Conservation (phyloP, 2,113 vertebrate species). For the Plestiodon gilberti region DNA sequence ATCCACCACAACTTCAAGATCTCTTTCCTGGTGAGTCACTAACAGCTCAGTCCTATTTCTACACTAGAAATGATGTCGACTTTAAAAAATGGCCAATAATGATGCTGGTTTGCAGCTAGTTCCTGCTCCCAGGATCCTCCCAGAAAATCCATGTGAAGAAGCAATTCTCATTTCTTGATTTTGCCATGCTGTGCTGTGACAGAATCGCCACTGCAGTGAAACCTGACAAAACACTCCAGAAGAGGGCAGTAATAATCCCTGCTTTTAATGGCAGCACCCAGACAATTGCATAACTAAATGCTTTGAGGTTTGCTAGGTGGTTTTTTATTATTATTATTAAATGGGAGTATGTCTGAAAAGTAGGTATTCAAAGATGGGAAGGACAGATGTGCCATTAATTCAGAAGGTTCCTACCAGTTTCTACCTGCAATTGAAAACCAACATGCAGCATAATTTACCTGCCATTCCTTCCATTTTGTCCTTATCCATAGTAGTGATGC, state of each 20-base stretch:
- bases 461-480: background rate
- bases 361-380: background rate
- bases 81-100: background rate
- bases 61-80: background rate
- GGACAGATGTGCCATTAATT: background rate
- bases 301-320: background rate
- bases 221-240: background rate
- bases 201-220: background rate
- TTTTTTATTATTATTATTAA: background rate
- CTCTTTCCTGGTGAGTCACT: no score
- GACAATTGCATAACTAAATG: background rate
- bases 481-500: background rate
- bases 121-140: background rate
- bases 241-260: background rate
- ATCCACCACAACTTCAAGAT: no score
- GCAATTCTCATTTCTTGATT: background rate
- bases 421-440: conserved; percentile 14
- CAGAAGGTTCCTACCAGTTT: conserved; percentile 8
- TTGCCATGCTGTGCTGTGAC: background rate
- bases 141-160: no score
- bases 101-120: background rate
- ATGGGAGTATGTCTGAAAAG: background rate
- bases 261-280: background rate
- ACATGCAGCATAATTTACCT: background rate
- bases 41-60: no score